Evolutionary conservation across 2,888 invertebrate species (phyloP), one percentile per base, ranked within the genome.

Genomic region (Biston betularia): DNA sequence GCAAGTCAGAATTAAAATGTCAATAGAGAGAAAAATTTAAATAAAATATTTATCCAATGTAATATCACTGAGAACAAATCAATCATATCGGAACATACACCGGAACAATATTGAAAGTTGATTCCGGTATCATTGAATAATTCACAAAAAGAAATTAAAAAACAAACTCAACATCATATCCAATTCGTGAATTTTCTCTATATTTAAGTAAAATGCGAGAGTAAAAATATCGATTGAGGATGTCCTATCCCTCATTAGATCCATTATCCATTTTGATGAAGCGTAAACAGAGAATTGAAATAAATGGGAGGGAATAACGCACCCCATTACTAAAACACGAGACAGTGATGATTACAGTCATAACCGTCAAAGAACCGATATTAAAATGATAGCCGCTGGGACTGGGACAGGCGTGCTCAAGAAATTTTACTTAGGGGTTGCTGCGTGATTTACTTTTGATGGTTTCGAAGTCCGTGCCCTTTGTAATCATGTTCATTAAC

Each of bases 351-450:
- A 68, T 68, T 68, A 68, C 59, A 53, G 45, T 15, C 59, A 59
- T 68, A 68, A 68, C 67, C 63, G 63, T 55, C 63, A 63, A 67
- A 68, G 67, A 68, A 63, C 63, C 67, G 63, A 68, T 68, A 68
- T 68, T 68, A 68, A 68, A 68, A 63, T 68, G 59, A 68, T 68
- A 68, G 67, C 67, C 59, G 44, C 45, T 54, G 59, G 63, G 58
- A 50, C 48, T 38, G 52, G 0, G 24, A 24, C 35, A 61, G 49
- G 40, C 56, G 50, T 50, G 35, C 38, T 46, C 59, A 68, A 68
- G 55, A 15, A 33, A 34, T n/a, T 55, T 24, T 14, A 42, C 34
- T 50, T 61, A 4, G n/a, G 66, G 67, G 58, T 44, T 58, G 58
- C 54, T 12, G 38, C 7, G 40, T 49, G 38, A 40, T 49, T 49